phyloP scores from a whole-genome alignment of 2,888 invertebrate species.

The Hypselothyrea guttata region DNA sequence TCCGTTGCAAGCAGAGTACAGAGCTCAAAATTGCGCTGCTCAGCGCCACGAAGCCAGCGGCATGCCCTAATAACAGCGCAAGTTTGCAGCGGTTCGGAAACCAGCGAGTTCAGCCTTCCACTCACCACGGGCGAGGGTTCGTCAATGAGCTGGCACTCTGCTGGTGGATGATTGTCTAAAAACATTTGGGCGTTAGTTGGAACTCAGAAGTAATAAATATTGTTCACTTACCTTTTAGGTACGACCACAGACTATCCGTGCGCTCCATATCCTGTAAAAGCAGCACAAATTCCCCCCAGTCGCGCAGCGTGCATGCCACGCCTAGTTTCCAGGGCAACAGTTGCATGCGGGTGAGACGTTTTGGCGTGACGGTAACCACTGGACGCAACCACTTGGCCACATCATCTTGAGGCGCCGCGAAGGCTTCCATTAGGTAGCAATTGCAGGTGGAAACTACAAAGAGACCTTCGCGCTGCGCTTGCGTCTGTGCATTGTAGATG shows the following conservation, averaged over 20 bases:
- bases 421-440: slow-evolving; percentile 83
- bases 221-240: slow-evolving; percentile 82
- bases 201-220: background rate
- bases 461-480: slow-evolving; percentile 82
- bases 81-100: slow-evolving; percentile 80
- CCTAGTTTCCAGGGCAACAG: slow-evolving; percentile 85
- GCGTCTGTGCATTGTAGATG: slow-evolving; percentile 82
- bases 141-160: slow-evolving; percentile 79
- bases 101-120: slow-evolving; percentile 67
- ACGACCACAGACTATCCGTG: slow-evolving; percentile 83
- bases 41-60: slow-evolving; percentile 76
- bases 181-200: background rate
- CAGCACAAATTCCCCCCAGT: slow-evolving; percentile 79
- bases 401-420: slow-evolving; percentile 83
- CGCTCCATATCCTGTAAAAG: slow-evolving; percentile 84
- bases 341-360: slow-evolving; percentile 82
- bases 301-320: slow-evolving; percentile 82
- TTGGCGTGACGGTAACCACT: slow-evolving; percentile 82
- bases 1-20: slow-evolving; percentile 80
- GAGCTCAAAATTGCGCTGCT: slow-evolving; percentile 66
- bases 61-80: slow-evolving; percentile 83
- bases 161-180: slow-evolving; percentile 76
- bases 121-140: slow-evolving; percentile 81
- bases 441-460: slow-evolving; percentile 84
- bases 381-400: slow-evolving; percentile 84